These are phyloP conservation scores for Formica exsecta DNA, from an alignment of 1,140 invertebrate species.

Conservation along the genomic window DNA sequence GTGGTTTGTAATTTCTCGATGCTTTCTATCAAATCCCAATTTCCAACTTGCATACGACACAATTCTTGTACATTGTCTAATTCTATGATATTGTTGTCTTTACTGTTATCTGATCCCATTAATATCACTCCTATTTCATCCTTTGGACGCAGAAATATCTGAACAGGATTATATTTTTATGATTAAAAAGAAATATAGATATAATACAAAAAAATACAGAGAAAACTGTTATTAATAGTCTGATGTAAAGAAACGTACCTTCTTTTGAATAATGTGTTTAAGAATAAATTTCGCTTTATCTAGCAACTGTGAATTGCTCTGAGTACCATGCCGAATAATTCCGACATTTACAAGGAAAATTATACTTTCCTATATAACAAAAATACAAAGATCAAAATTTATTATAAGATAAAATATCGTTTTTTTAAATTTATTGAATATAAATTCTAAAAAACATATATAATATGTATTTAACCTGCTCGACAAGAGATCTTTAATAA, in stretches of 20 bases:
- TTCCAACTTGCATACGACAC: constrained; percentile 64
- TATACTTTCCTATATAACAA: constrained; percentile 65
- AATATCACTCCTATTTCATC: constrained; percentile 78
- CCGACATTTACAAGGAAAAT: constrained; percentile 72
- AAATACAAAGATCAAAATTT: constrained; percentile 31
- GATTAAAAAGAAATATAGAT: constrained; percentile 15
- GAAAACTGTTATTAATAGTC: neutral
- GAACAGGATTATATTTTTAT: neutral
- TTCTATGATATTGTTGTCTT: constrained; percentile 34
- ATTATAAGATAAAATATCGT: neutral
- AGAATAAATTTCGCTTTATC: constrained; percentile 73
- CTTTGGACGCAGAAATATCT: constrained; percentile 77
- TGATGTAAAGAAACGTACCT: constrained; percentile 60
- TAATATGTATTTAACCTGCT: neutral
- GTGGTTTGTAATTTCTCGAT: constrained; percentile 63
- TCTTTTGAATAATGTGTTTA: constrained; percentile 72
- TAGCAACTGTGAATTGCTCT: constrained; percentile 58
- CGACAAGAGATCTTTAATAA: neutral
- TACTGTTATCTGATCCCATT: constrained; percentile 69
- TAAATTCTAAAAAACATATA: neutral
- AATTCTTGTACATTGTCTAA: constrained; percentile 38
- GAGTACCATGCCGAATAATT: constrained; percentile 1
- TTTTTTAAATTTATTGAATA: constrained; percentile 14
- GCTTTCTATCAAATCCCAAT: constrained; percentile 74
- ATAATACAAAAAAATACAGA: neutral